Percentiles rank a stretch among this genome's conserved stretches.
Evolutionary conservation across 2,113 vertebrate species (phyloP).

Genomic region (Halichoerus grypus): DNA sequence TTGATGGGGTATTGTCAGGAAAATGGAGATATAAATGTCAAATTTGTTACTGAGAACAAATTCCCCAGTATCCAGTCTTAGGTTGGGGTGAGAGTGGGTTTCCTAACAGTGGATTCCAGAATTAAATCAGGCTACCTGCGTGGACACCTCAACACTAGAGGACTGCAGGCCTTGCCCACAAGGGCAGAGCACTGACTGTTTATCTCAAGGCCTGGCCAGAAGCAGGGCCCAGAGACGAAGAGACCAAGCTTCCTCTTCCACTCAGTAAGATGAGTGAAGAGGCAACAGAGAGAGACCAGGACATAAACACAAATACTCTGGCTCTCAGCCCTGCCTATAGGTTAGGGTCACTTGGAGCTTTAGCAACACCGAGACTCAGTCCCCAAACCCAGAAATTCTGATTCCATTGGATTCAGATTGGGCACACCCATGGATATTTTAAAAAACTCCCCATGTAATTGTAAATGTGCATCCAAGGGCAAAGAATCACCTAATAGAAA

Average conservation of each 20-base stretch:
- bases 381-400: background rate
- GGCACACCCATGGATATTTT: background rate
- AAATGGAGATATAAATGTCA: conserved; percentile 34
- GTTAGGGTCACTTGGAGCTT: too few relatives aligned
- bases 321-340: background rate
- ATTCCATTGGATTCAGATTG: background rate
- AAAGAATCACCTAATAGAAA: background rate
- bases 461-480: background rate
- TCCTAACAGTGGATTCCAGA: background rate
- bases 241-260: background rate
- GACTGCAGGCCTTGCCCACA: background rate
- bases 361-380: background rate
- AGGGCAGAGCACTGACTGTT: background rate
- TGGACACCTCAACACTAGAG: background rate
- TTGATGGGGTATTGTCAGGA: background rate
- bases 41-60: background rate
- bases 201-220: background rate
- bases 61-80: background rate
- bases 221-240: background rate
- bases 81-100: background rate
- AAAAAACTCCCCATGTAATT: background rate
- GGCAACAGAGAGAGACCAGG: background rate
- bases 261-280: background rate
- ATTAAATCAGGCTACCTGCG: background rate
- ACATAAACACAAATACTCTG: background rate